These are phyloP conservation scores for Hartigia nigra DNA, from an alignment of 2,888 invertebrate species.

Conservation along the genomic window DNA sequence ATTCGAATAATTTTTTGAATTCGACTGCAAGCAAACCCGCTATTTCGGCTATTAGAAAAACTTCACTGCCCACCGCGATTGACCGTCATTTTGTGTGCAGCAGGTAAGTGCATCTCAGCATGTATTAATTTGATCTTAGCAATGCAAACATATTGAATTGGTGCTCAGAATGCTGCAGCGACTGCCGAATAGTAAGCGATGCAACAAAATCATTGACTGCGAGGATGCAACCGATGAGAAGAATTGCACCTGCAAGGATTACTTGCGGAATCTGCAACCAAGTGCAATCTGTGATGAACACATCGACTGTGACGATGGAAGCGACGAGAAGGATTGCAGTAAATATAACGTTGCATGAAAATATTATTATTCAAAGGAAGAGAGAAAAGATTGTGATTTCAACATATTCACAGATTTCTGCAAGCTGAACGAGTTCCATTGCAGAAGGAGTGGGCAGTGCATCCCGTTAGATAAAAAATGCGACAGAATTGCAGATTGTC, in stretches of 20 bases:
- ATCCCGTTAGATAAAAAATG: conserved; percentile 73
- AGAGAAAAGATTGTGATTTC: background rate
- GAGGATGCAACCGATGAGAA: conserved; percentile 86
- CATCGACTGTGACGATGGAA: conserved; percentile 78
- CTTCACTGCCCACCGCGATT: background rate
- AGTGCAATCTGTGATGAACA: conserved; percentile 80
- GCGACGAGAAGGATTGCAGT: conserved; percentile 82
- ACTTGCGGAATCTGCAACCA: conserved; percentile 68
- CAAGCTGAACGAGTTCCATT: conserved; percentile 71
- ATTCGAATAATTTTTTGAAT: background rate
- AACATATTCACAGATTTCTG: conserved; percentile 69
- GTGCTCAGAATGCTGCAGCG: conserved; percentile 74
- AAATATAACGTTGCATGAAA: conserved; percentile 38
- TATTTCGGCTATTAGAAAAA: background rate
- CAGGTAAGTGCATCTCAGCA: background rate
- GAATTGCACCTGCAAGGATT: conserved; percentile 79
- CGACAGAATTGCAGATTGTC: conserved; percentile 75
- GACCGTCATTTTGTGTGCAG: background rate
- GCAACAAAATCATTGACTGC: conserved; percentile 79
- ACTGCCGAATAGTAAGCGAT: conserved; percentile 72
- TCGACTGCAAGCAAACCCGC: background rate
- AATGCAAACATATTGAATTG: background rate
- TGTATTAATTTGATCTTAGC: background rate
- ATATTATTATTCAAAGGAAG: background rate
- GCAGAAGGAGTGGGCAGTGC: conserved; percentile 74